A percentile compares a stretch with the other conserved stretches of the same genome.
phyloP scores from a whole-genome alignment of 2,888 invertebrate species.

The Fragum sueziense region DNA sequence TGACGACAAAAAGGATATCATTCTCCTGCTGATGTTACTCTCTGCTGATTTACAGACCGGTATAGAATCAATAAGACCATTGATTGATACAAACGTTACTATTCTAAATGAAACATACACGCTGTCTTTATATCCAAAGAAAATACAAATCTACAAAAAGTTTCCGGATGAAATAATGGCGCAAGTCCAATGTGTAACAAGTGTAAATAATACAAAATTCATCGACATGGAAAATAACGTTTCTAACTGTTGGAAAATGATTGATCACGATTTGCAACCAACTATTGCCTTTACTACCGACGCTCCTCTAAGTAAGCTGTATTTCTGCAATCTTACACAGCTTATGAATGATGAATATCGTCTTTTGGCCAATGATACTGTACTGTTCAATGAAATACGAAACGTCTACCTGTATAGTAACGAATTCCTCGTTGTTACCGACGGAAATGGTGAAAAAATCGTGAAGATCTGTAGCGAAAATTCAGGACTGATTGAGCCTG shows the following conservation, averaged over 20 bases:
- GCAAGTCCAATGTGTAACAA: neutral
- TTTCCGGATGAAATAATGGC: neutral
- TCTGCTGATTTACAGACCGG: neutral
- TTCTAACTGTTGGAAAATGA: neutral
- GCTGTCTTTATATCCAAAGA: neutral
- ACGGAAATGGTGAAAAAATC: neutral
- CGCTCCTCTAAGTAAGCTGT: neutral
- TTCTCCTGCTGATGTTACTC: neutral
- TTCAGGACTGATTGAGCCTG: neutral
- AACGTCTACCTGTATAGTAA: neutral
- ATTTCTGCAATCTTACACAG: neutral
- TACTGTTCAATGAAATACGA: neutral
- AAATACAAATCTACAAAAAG: neutral
- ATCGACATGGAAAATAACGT: neutral
- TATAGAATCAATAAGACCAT: neutral
- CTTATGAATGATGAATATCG: neutral
- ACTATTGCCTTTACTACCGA: no score
- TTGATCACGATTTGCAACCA: no score
- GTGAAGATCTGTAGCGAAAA: constrained; percentile 3
- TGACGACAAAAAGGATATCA: neutral
- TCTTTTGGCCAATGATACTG: neutral
- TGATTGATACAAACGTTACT: neutral
- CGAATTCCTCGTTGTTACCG: neutral
- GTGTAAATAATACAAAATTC: no score
- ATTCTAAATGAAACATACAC: neutral